A percentile compares a stretch with the other conserved stretches of the same genome.
Evolutionary conservation across 2,888 invertebrate species (phyloP).

Genomic region (Amphipoea oculea): DNA sequence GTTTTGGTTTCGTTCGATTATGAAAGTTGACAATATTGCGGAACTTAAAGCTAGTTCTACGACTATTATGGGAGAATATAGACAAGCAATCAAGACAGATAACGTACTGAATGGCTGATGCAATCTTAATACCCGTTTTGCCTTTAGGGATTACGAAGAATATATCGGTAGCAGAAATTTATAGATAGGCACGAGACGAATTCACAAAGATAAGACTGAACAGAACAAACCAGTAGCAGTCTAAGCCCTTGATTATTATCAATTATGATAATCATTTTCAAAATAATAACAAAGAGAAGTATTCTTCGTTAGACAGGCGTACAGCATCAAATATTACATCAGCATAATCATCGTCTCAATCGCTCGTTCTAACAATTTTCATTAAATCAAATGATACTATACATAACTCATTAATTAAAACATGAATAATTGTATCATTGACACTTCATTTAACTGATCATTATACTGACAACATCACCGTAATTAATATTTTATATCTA

Average conservation of each 20-base stretch:
- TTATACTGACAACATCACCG: conserved; percentile 43
- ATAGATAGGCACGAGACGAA: conserved; percentile 32
- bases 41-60: conserved; percentile 33
- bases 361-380: conserved; percentile 45
- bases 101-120: conserved; percentile 46
- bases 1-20: conserved; percentile 82
- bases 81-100: conserved; percentile 56
- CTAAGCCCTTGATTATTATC: conserved; percentile 14
- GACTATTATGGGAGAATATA: conserved; percentile 27
- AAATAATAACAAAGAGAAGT: not conserved
- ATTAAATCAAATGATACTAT: conserved; percentile 38
- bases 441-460: conserved; percentile 42
- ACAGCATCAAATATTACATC: conserved; percentile 53
- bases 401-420: conserved; percentile 40
- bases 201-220: conserved; percentile 34
- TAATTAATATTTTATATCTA: conserved; percentile 22
- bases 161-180: not conserved
- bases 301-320: not conserved
- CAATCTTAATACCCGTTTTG: conserved; percentile 45
- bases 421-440: conserved; percentile 48
- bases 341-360: conserved; percentile 59
- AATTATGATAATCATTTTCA: conserved; percentile 20
- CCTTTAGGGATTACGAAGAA: conserved; percentile 5
- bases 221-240: not conserved
- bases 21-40: conserved; percentile 55